A percentile compares a stretch with the other conserved stretches of the same genome.
These are phyloP conservation scores for Marcusenius ussheri DNA, from an alignment of 2,113 vertebrate species.

Conservation along the genomic window DNA sequence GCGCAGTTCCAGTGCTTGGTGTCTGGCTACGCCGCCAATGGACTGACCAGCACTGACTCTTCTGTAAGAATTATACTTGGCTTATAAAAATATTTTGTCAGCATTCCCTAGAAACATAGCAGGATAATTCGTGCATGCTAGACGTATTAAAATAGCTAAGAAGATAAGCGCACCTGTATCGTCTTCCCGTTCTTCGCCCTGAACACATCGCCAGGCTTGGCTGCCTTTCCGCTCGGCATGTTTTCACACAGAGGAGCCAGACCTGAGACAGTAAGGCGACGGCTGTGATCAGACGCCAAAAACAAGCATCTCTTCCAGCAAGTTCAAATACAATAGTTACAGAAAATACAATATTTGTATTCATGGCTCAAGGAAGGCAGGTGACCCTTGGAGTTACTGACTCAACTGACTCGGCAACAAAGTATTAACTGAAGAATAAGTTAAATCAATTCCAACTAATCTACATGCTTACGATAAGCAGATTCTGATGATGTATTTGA, in stretches of 20 bases:
- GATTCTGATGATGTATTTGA: not conserved
- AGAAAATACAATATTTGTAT: not conserved
- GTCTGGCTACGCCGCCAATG: not conserved
- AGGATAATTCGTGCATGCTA: not conserved
- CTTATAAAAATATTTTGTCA: not conserved
- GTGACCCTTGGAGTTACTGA: not conserved
- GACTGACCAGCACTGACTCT: not conserved
- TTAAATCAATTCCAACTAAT: not conserved
- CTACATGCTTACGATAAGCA: not conserved
- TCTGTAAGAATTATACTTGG: not conserved
- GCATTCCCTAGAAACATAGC: not conserved
- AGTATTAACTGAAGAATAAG: not conserved
- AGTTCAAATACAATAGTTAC: not conserved
- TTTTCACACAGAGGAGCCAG: conserved; percentile 95
- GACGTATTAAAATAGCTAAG: not conserved
- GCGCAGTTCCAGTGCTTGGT: too few species aligned
- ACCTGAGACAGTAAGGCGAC: conserved; percentile 47
- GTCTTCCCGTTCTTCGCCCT: conserved; percentile 91
- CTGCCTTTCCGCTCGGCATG: conserved; percentile 89
- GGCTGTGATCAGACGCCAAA: too few species aligned
- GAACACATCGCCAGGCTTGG: conserved; percentile 89
- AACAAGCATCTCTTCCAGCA: not conserved
- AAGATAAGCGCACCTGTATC: conserved; percentile 74
- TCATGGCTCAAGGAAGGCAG: not conserved
- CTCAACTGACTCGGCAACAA: not conserved